Percentiles rank a stretch among this genome's conserved stretches.
Evolutionary conservation across 1,140 invertebrate species (phyloP).

Genomic region (Amyelois transitella): DNA sequence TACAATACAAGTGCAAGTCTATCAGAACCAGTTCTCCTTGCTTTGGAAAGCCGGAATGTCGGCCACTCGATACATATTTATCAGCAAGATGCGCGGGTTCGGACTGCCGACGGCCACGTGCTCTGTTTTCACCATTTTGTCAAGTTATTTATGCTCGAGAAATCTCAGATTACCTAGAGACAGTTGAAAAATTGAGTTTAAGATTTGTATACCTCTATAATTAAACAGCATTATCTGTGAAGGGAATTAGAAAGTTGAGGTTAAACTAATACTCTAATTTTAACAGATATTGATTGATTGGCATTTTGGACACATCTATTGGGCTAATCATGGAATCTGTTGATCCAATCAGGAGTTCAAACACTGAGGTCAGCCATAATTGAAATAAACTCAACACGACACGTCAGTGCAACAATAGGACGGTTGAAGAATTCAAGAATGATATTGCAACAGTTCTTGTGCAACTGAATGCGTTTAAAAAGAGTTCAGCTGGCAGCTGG

Average conservation of each 20-base stretch:
- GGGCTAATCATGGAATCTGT: not conserved
- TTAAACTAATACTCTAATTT: not conserved
- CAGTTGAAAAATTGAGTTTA: no score
- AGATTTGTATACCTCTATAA: no score
- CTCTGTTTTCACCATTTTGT: not conserved
- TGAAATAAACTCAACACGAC: constrained; percentile 2
- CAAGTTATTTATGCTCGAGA: not conserved
- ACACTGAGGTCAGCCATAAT: constrained; percentile 1
- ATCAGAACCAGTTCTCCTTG: not conserved
- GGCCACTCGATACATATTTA: constrained; percentile 7
- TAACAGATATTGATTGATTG: constrained; percentile 3
- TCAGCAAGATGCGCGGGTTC: not conserved
- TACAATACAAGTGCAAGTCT: not conserved
- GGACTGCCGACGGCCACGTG: not conserved
- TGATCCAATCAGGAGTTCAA: not conserved
- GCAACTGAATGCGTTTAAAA: not conserved
- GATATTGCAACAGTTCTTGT: constrained; percentile 1
- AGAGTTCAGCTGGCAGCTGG: constrained; percentile 1
- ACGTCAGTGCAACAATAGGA: constrained; percentile 1
- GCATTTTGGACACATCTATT: not conserved
- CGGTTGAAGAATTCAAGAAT: constrained; percentile 2
- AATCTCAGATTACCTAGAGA: not conserved
- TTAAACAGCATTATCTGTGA: not conserved
- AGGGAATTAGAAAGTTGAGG: not conserved
- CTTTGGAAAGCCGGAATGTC: constrained; percentile 2